Evolutionary conservation across 2,888 invertebrate species (phyloP).

Genomic region (Gortyna flavago): DNA sequence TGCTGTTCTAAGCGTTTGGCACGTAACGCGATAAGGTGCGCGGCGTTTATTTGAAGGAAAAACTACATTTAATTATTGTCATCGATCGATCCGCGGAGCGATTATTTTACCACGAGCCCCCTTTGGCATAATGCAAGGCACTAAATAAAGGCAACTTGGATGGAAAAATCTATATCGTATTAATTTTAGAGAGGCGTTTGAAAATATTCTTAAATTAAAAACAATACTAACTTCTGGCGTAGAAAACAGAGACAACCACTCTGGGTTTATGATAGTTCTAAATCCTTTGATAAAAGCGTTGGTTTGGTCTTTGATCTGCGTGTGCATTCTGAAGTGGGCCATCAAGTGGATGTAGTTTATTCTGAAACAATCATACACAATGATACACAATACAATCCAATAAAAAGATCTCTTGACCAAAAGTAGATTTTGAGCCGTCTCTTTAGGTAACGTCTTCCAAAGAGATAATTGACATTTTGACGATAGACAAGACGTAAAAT

Average conservation of each 20-base stretch:
- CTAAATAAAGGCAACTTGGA: too few relatives aligned
- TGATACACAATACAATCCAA: background rate
- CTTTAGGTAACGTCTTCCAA: background rate
- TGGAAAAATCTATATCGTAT: too few relatives aligned
- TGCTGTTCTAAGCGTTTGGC: background rate
- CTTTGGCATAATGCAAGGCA: too few relatives aligned
- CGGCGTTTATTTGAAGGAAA: background rate
- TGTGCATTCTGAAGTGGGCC: conserved; percentile 99
- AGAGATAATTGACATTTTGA: background rate
- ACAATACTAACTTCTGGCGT: conserved; percentile 94
- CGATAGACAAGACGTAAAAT: background rate
- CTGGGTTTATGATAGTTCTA: conserved; percentile 97
- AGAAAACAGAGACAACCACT: conserved; percentile 98
- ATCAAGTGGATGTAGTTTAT: conserved; percentile 99
- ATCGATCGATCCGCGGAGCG: too few relatives aligned
- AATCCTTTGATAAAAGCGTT: conserved; percentile 99
- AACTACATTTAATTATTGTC: too few relatives aligned
- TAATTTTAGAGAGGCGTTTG: too few relatives aligned
- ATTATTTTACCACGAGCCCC: too few relatives aligned
- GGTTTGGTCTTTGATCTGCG: conserved; percentile 99
- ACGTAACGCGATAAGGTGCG: background rate
- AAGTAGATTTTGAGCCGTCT: background rate
- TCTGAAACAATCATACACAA: conserved; percentile 86
- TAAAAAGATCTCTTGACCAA: background rate
- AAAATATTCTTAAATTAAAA: background rate